Percentiles rank a stretch among this genome's conserved stretches.
These are phyloP conservation scores for Martes martes DNA, from an alignment of 2,113 vertebrate species.

Conservation along the genomic window DNA sequence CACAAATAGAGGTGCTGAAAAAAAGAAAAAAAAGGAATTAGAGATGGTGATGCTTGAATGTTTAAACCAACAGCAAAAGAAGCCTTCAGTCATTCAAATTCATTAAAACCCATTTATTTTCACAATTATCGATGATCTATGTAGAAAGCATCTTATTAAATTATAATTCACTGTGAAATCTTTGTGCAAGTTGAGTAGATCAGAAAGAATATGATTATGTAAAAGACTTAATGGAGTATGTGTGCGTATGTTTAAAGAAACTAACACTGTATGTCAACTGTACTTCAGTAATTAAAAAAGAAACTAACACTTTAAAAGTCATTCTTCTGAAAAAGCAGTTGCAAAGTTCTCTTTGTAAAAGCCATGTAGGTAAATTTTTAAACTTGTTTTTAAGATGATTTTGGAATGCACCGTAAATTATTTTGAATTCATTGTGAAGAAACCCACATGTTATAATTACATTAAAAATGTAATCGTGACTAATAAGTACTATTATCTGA, in stretches of 20 bases:
- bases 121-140: not conserved
- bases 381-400: constrained; percentile 26
- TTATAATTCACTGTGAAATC: constrained; percentile 20
- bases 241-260: not conserved
- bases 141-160: constrained; percentile 23
- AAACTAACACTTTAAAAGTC: not conserved
- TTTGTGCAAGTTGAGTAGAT: constrained; percentile 4
- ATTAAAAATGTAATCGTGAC: constrained; percentile 48
- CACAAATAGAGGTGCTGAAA: not conserved
- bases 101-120: not conserved
- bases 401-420: constrained; percentile 16
- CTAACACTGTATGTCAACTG: not conserved
- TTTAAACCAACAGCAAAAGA: not conserved
- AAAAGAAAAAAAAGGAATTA: not conserved
- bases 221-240: not conserved
- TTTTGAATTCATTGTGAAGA: not conserved
- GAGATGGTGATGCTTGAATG: not conserved
- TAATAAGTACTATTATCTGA: not conserved
- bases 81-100: not conserved
- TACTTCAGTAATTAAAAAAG: not conserved
- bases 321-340: constrained; percentile 10
- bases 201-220: not conserved
- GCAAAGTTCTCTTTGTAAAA: constrained; percentile 4
- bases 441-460: not conserved
- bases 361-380: not conserved